phyloP scores from a whole-genome alignment of 2,888 invertebrate genomes.

The Drosophila nr. fundita region DNA sequence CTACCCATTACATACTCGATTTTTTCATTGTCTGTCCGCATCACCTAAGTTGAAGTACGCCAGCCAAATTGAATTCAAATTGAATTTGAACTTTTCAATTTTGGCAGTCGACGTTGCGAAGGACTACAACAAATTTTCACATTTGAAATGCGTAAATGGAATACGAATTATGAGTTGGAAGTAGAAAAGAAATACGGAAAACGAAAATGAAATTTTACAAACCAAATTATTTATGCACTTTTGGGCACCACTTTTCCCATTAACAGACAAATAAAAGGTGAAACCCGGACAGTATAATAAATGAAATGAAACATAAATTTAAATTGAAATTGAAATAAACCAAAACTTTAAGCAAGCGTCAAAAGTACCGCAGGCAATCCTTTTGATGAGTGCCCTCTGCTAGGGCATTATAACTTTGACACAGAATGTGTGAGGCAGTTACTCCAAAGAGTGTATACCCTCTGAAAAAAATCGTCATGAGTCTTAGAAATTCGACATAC shows the following conservation, averaged over 20 bases:
- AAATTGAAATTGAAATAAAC: constrained; percentile 66
- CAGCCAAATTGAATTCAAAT: constrained; percentile 84
- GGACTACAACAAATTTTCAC: constrained; percentile 44
- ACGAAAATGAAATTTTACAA: constrained; percentile 75
- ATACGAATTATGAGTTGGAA: constrained; percentile 70
- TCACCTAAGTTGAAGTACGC: constrained; percentile 42
- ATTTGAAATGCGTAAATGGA: constrained; percentile 75
- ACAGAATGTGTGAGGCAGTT: not conserved
- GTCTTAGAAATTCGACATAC: not conserved
- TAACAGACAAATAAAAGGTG: constrained; percentile 40
- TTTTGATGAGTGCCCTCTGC: constrained; percentile 16
- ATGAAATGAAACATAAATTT: constrained; percentile 73
- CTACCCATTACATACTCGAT: constrained; percentile 64
- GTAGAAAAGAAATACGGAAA: constrained; percentile 29
- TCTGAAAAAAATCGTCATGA: not conserved
- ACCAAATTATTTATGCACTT: constrained; percentile 76
- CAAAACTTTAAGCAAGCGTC: constrained; percentile 46
- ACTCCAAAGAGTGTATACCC: not conserved
- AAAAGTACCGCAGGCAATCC: constrained; percentile 44
- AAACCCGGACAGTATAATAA: constrained; percentile 44
- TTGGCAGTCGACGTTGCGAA: constrained; percentile 45
- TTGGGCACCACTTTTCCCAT: constrained; percentile 71
- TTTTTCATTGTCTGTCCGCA: constrained; percentile 60
- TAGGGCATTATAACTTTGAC: not conserved
- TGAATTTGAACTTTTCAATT: constrained; percentile 85